Conservation (phyloP, 2,113 vertebrate genomes). For the Nycticebus coucang region DNA sequence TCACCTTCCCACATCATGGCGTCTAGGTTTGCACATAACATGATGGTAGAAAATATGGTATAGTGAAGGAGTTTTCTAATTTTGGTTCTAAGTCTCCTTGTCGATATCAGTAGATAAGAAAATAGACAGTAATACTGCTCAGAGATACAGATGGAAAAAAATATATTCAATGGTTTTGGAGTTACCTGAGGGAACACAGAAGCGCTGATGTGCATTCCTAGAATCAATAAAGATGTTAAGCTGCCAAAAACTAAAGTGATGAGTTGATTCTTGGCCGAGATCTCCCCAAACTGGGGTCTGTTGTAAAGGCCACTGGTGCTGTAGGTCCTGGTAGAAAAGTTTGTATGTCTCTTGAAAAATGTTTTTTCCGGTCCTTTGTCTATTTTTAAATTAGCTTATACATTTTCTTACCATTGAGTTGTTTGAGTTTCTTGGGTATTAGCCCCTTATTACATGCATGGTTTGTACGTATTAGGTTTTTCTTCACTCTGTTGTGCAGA, state of each 20-base stretch:
- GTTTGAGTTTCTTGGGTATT: neutral
- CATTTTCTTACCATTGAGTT: neutral
- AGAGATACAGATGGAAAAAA: conserved; percentile 91
- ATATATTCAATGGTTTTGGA: conserved; percentile 91
- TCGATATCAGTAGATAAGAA: conserved; percentile 97
- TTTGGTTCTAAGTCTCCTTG: conserved; percentile 99
- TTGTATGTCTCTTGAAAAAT: neutral
- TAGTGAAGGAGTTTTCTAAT: conserved; percentile 98
- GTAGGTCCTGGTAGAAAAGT: too few relatives aligned
- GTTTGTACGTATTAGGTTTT: neutral
- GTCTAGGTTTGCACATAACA: conserved; percentile 99
- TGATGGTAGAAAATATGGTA: conserved; percentile 93
- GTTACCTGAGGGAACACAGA: conserved; percentile 91
- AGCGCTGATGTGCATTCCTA: conserved; percentile 90
- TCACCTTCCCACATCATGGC: conserved; percentile 94
- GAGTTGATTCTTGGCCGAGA: too few relatives aligned
- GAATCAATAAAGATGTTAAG: too few relatives aligned
- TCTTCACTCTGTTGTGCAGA: neutral
- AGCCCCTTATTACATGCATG: neutral
- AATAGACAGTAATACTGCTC: conserved; percentile 88
- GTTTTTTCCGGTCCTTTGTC: neutral
- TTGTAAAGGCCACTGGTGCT: too few relatives aligned
- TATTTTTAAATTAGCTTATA: neutral
- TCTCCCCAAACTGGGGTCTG: too few relatives aligned
- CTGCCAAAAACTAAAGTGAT: too few relatives aligned